Conservation (phyloP, 2,888 invertebrate species). For the Stictocephala bisonia region DNA sequence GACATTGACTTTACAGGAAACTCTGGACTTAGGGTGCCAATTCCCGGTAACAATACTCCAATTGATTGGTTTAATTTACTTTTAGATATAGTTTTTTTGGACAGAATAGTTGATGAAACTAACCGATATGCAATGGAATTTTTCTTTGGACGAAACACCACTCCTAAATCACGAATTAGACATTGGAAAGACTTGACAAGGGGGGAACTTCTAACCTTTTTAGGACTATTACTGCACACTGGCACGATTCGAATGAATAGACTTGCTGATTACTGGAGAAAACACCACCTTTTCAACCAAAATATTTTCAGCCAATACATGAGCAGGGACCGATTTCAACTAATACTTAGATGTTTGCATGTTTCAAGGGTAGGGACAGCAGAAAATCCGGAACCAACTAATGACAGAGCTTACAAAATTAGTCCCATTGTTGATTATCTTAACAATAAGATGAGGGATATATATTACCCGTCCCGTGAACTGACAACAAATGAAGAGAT, state of each 20-base stretch:
- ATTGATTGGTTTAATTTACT: constrained; percentile 13
- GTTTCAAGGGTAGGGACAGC: constrained; percentile 58
- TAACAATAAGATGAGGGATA: constrained; percentile 18
- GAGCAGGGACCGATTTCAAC: constrained; percentile 61
- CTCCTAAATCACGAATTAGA: constrained; percentile 1
- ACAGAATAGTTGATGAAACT: background rate
- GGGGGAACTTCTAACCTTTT: constrained; percentile 46
- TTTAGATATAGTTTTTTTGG: constrained; percentile 3
- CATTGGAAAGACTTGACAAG: constrained; percentile 45
- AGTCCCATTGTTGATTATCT: constrained; percentile 21
- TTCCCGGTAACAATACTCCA: background rate
- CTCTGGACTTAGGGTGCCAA: background rate
- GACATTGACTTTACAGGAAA: background rate
- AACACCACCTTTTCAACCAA: constrained; percentile 61
- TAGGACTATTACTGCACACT: constrained; percentile 63
- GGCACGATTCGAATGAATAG: constrained; percentile 62
- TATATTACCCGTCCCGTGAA: constrained; percentile 3
- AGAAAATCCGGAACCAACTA: constrained; percentile 48
- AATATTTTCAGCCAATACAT: constrained; percentile 61
- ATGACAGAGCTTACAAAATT: constrained; percentile 6
- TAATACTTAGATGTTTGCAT: constrained; percentile 62
- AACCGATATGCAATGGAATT: constrained; percentile 18
- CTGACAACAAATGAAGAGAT: constrained; percentile 16
- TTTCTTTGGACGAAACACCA: background rate
- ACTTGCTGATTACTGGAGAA: constrained; percentile 63